Evolutionary conservation across 2,888 invertebrate species (phyloP), one percentile per base, ranked within the genome.

Genomic region (Tipula lateralis): DNA sequence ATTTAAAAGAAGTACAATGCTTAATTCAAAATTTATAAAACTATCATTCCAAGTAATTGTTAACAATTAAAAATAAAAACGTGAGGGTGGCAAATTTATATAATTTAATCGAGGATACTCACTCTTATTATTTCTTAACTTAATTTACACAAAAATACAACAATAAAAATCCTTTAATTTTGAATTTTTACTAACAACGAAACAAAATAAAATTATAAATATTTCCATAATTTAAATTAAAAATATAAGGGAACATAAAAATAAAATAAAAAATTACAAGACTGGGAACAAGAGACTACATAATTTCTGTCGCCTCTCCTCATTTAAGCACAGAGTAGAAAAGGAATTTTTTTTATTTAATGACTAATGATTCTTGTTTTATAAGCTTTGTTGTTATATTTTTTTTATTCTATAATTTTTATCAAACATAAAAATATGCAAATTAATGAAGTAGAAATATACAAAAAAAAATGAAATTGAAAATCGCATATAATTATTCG

Each of bases 401-500:
- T 82, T 83, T 30, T 83, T 34, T 83, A 19, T 83, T 83, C 34
- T 34, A 83, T 34, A 30, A 34, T 82, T 82, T 82, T 82, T 82
- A 82, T 82, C 82, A 82, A 82, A 82, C 82, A 82, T 82, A 32
- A 82, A 82, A 82, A 82, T 82, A 82, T 82, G 82, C 82, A 82
- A 82, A 82, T 82, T 82, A 82, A 82, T 82, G 82, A 82, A 82
- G 82, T 82, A 82, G 29, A 30, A 82, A 16, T 66, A 66, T 13
- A 30, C 81, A 81, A 81, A 81, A 81, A 81, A 81, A 81, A 81
- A 83, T 83, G 30, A n/a, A 83, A 83, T 83, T 83, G 83, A 34
- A 83, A 83, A 83, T 83, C 83, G 83, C 83, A 83, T 83, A 83
- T 83, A 83, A 83, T 83, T 83, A 83, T 83, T 83, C 83, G 30